Base-by-base conservation (phyloP, 2,888 invertebrate species). In the Lasioglossum leucozonium region DNA sequence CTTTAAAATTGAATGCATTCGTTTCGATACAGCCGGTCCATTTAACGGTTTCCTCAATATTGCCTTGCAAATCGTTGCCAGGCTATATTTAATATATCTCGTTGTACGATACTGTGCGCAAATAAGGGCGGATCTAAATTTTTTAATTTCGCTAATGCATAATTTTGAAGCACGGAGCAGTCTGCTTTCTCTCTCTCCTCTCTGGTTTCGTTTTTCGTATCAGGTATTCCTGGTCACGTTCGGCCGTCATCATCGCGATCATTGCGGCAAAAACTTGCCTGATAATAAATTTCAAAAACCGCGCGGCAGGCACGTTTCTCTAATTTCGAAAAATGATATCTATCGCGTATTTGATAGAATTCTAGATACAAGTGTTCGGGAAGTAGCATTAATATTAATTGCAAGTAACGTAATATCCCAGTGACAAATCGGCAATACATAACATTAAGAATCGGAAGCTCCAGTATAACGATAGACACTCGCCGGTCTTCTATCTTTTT, bases 121-220 rank as follows among this genome's bases (percentile, higher is more conserved):
- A 76, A 82, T 65, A 65, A 10, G 22, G 34, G 10, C 2, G 47
- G 16, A 75, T 73, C 42, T 73, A 47, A 47, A 81, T 81, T 81
- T 77, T 82, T 73, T 84, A 69, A 82, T 84, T 77, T 51, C 47
- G 69, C 73, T 81, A 82, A 77, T 82, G 73, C 22, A 62, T 22
- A 80, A 72, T 65, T 16, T 42, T 47, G 22, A 71, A 34, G n/a
- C 26, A 11, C 5, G 62, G n/a, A 40, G n/a, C 42, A 51, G 18
- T n/a, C 5, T 62, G 30, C 10, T 5, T 37, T 5, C 62, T 26
- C 26, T 6, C 30, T 16, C 30, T 6, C 30, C 30, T 16, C 62
- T 30, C 30, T 30, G 30, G 16, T 62, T 10, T n/a, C 11, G 16
- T 44, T 34, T 40, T 44, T n/a, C 13, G 30, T 34, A 65, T 65